These are phyloP conservation scores for Parazoanthus atlanticus DNA, from an alignment of 92 coral and sea anemone genomes.

Conservation along the genomic window DNA sequence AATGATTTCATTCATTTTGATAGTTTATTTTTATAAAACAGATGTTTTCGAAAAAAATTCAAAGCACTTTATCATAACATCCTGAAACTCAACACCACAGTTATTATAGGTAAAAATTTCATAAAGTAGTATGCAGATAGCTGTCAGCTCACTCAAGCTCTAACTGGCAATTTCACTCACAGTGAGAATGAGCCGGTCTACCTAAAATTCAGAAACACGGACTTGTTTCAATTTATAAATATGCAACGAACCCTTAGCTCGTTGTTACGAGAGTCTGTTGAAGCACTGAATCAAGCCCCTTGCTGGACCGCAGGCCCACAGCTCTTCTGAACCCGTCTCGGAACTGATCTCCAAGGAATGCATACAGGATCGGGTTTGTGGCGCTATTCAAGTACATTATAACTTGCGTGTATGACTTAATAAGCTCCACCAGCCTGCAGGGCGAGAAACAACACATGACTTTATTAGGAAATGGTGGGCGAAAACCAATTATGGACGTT, in stretches of 20 bases:
- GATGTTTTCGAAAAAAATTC: neutral
- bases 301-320: conserved; percentile 35
- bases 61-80: neutral
- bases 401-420: conserved; percentile 62
- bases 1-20: too few relatives aligned
- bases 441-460: conserved; percentile 35
- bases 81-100: neutral
- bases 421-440: conserved; percentile 62
- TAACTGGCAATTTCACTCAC: neutral
- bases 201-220: neutral
- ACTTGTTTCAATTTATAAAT: neutral
- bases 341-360: conserved; percentile 84
- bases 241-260: conserved; percentile 6
- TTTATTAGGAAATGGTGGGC: conserved; percentile 28
- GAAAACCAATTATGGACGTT: neutral
- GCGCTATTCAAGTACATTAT: conserved; percentile 87
- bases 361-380: conserved; percentile 78
- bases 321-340: conserved; percentile 70
- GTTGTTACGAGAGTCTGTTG: conserved; percentile 34
- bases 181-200: neutral
- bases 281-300: neutral
- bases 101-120: neutral
- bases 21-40: too few relatives aligned
- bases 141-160: neutral
- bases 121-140: neutral